phyloP scores from a whole-genome alignment of 2,888 invertebrate species.

The Limulus polyphemus region DNA sequence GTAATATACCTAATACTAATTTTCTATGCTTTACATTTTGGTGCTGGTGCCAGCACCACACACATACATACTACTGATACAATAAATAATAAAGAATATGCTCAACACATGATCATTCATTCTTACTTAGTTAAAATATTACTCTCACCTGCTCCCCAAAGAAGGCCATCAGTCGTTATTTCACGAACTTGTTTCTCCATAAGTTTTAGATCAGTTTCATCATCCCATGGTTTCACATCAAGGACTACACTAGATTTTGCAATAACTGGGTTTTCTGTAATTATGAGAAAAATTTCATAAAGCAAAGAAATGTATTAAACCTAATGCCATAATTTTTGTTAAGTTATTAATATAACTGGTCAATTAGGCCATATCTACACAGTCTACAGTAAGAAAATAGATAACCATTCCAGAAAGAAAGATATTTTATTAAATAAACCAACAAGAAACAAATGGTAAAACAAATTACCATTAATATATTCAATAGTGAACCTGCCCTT shows the following conservation, averaged over 20 bases:
- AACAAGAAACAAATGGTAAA: background rate
- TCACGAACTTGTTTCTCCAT: conserved; percentile 39
- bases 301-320: no score
- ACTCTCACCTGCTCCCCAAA: conserved; percentile 39
- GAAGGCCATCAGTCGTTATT: conserved; percentile 40
- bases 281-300: background rate
- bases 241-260: conserved; percentile 43
- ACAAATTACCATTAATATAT: background rate
- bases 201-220: conserved; percentile 42
- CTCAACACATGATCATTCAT: background rate
- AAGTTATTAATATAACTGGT: no score
- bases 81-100: conserved; percentile 1
- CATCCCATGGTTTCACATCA: conserved; percentile 46
- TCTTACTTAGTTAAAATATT: background rate
- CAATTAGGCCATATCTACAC: no score
- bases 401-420: background rate
- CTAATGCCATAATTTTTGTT: no score
- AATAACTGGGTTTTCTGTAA: conserved; percentile 37
- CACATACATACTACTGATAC: background rate
- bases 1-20: no score
- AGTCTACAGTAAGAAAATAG: background rate
- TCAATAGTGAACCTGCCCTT: no score
- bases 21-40: no score
- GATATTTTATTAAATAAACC: background rate
- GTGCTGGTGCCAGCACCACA: no score